Conservation (phyloP, 1,140 invertebrate genomes). For the Hetaerina americana region DNA sequence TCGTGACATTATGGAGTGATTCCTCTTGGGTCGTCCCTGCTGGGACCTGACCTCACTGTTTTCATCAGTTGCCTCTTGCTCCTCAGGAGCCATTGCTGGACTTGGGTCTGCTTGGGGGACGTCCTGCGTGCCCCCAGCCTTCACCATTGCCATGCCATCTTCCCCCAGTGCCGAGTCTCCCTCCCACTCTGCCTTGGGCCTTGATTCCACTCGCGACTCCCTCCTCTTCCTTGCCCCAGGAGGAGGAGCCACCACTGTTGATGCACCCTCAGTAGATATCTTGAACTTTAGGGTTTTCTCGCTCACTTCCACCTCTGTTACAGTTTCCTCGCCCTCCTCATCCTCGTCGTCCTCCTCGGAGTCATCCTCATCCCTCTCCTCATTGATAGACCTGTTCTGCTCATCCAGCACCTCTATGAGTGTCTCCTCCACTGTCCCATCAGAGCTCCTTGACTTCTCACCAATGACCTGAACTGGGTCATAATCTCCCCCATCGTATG, state of each 20-base stretch:
- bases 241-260: background rate
- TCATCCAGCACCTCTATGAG: background rate
- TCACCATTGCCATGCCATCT: background rate
- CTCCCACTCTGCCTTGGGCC: background rate
- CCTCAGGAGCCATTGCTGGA: background rate
- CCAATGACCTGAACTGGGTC: background rate
- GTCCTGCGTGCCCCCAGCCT: background rate
- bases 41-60: background rate
- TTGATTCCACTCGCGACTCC: background rate
- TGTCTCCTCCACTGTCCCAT: background rate
- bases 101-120: background rate
- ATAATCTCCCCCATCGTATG: conserved; percentile 6
- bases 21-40: background rate
- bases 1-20: background rate
- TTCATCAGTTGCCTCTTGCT: background rate
- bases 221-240: background rate
- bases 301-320: conserved; percentile 60
- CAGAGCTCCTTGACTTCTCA: background rate
- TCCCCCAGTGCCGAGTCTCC: background rate
- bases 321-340: conserved; percentile 48
- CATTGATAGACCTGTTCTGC: conserved; percentile 9
- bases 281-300: conserved; percentile 54
- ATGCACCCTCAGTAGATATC: conserved; percentile 15
- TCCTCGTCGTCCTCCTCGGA: conserved; percentile 35
- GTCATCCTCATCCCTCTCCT: conserved; percentile 11